phyloP scores from a whole-genome alignment of 2,797 vertebrate species.

The Channa striata region DNA sequence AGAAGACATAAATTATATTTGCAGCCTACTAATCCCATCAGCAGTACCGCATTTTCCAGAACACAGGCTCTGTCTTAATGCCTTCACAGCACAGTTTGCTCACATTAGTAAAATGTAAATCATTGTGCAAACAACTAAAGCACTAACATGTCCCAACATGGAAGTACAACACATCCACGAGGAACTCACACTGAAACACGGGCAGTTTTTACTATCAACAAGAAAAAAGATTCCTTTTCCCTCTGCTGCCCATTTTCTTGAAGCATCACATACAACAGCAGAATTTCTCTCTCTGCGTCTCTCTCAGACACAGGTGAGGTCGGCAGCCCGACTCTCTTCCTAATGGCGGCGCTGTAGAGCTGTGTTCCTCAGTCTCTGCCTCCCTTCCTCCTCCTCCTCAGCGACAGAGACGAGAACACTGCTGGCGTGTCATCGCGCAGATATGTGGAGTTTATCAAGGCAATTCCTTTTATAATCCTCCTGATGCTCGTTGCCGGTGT shows the following conservation, averaged over 20 bases:
- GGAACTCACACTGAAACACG: background rate
- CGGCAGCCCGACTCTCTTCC: slow-evolving; percentile 8
- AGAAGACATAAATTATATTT: background rate
- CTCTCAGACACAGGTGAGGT: background rate
- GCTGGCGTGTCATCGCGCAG: slow-evolving; percentile 72
- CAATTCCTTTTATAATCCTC: slow-evolving; percentile 84
- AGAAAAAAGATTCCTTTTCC: background rate
- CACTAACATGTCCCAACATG: background rate
- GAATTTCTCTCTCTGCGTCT: background rate
- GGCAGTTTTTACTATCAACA: background rate
- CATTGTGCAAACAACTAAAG: background rate
- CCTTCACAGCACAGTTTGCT: background rate
- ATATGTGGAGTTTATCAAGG: slow-evolving; percentile 85
- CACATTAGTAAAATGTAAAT: background rate
- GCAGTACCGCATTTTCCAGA: background rate
- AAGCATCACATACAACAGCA: no score
- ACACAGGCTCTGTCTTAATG: background rate
- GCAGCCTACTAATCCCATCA: background rate
- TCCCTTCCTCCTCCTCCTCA: slow-evolving; percentile 29
- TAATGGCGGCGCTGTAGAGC: slow-evolving; percentile 68
- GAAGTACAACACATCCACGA: background rate
- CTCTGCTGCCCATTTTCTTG: background rate
- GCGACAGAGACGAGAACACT: slow-evolving; percentile 51
- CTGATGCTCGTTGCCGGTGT: slow-evolving; percentile 80
- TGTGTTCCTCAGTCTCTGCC: slow-evolving; percentile 25